Evolutionary conservation across 2,797 vertebrate genomes (phyloP).

Genomic region (Clarias platycephalus): DNA sequence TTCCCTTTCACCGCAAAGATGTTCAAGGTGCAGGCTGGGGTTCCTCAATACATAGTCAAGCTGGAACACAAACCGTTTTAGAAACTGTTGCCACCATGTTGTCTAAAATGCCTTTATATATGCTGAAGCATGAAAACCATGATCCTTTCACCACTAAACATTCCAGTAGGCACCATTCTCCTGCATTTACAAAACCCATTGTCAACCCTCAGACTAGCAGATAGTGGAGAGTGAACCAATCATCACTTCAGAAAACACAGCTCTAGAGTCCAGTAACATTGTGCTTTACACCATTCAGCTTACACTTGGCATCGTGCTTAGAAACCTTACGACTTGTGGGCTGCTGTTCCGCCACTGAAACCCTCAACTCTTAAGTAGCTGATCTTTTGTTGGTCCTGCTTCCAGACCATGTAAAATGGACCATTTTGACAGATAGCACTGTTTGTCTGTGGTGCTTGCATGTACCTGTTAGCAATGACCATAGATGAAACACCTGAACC

Average conservation of each 20-base stretch:
- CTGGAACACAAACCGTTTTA: neutral
- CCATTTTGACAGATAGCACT: neutral
- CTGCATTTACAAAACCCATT: neutral
- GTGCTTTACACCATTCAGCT: neutral
- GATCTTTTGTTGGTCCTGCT: neutral
- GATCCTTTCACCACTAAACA: neutral
- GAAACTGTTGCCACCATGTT: neutral
- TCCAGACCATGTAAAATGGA: neutral
- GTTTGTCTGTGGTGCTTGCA: neutral
- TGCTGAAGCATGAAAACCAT: neutral
- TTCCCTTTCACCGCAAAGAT: neutral
- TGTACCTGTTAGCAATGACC: neutral
- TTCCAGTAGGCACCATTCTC: neutral
- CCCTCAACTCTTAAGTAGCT: neutral
- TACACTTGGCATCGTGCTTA: neutral
- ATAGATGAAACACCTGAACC: neutral
- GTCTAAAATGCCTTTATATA: neutral
- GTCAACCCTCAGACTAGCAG: neutral
- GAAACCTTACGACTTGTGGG: neutral
- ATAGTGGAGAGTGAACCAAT: neutral
- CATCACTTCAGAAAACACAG: neutral
- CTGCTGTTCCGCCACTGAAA: neutral
- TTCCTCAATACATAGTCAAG: neutral
- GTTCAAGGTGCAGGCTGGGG: neutral
- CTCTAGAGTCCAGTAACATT: neutral